These are phyloP conservation scores for Chaetura pelagica DNA, from an alignment of 2,113 vertebrate species.

Conservation along the genomic window DNA sequence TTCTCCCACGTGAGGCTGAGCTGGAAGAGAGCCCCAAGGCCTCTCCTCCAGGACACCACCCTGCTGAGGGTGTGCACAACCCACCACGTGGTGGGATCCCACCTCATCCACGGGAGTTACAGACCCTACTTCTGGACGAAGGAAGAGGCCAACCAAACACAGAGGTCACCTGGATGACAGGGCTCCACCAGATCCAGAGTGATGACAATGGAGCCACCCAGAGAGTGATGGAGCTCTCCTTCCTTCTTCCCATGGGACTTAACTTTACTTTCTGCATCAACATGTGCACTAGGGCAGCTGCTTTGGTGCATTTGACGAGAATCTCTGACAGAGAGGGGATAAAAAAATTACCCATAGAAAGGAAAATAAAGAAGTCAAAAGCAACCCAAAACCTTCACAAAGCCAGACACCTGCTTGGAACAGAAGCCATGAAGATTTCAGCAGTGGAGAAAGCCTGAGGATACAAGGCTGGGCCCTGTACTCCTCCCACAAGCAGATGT, in stretches of 20 bases:
- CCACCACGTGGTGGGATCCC: neutral
- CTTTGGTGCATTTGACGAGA: neutral
- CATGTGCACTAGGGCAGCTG: neutral
- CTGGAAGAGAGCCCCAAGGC: neutral
- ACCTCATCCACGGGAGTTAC: neutral
- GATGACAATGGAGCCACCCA: neutral
- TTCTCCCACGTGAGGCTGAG: neutral
- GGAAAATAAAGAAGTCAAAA: neutral
- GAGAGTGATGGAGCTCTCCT: neutral
- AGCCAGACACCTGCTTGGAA: neutral
- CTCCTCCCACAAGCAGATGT: neutral
- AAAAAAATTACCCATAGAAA: neutral
- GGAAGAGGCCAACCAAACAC: neutral
- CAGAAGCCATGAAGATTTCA: neutral
- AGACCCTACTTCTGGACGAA: neutral
- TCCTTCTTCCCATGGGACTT: neutral
- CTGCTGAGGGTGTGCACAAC: neutral
- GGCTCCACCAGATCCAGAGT: neutral
- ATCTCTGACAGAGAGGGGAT: neutral
- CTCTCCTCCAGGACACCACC: neutral
- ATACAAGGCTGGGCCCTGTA: rapidly evolving
- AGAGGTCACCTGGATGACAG: neutral
- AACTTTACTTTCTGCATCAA: neutral
- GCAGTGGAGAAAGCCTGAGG: neutral
- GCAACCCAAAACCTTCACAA: neutral